Conservation (phyloP, 2,797 vertebrate species). For the Leuciscus waleckii region DNA sequence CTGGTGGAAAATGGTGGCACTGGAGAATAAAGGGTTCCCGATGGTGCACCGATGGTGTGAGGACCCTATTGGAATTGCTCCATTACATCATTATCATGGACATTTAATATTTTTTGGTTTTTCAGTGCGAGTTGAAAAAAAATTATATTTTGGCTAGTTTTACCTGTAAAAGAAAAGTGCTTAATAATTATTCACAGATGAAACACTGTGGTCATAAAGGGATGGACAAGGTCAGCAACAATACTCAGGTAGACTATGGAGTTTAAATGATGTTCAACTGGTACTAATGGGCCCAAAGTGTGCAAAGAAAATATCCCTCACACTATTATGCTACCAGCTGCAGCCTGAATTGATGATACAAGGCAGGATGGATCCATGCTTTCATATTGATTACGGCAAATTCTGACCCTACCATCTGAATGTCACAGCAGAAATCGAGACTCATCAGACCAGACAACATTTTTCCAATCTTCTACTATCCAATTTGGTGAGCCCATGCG, state of each 20-base stretch:
- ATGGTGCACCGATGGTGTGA: background rate
- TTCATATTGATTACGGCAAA: constrained; percentile 37
- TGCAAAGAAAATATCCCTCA: background rate
- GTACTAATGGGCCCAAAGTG: background rate
- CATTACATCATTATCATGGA: too few relatives aligned
- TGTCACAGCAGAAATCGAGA: constrained; percentile 38
- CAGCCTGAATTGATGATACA: background rate
- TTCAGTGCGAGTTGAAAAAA: too few relatives aligned
- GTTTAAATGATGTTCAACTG: background rate
- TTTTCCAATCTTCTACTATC: background rate
- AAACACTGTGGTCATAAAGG: too few relatives aligned
- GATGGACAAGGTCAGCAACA: background rate
- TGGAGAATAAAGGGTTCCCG: background rate
- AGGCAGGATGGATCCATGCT: background rate
- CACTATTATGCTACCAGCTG: background rate
- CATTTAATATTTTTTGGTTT: too few relatives aligned
- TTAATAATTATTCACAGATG: too few relatives aligned
- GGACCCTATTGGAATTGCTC: too few relatives aligned
- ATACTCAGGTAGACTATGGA: background rate
- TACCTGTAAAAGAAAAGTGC: too few relatives aligned
- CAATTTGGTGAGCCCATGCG: background rate
- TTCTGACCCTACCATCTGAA: constrained; percentile 40
- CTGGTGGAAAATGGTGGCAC: background rate
- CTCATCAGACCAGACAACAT: background rate
- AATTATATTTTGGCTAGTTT: too few relatives aligned